These are phyloP conservation scores for Lithophane semibrunnea DNA, from an alignment of 2,888 invertebrate genomes.

Conservation along the genomic window DNA sequence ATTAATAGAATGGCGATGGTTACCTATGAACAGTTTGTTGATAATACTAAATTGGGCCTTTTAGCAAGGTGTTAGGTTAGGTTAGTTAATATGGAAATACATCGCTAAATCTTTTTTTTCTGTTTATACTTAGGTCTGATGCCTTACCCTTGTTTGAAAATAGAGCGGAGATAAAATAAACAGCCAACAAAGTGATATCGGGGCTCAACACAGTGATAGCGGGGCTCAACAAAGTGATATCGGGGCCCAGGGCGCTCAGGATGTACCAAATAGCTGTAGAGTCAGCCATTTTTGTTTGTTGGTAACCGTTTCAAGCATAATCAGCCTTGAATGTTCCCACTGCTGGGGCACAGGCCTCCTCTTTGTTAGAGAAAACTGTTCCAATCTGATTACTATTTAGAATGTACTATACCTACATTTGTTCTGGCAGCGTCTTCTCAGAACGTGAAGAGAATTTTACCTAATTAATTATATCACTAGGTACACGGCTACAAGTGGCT, in stretches of 20 bases:
- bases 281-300: not conserved
- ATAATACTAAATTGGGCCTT: not conserved
- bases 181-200: too few relatives aligned
- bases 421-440: too few relatives aligned
- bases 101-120: not conserved
- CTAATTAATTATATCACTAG: not conserved
- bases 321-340: not conserved
- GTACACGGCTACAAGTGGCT: constrained; percentile 9
- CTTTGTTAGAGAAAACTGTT: not conserved
- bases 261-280: not conserved
- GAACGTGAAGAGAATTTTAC: not conserved
- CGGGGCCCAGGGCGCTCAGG: too few relatives aligned
- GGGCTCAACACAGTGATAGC: not conserved
- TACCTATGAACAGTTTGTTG: not conserved
- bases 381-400: not conserved
- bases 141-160: not conserved
- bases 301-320: not conserved
- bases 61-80: not conserved
- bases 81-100: not conserved
- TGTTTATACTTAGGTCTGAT: not conserved
- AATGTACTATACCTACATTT: not conserved
- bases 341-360: not conserved
- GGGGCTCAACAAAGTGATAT: not conserved
- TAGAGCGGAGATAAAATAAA: not conserved
- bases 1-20: not conserved